Evolutionary conservation across 2,113 vertebrate species (phyloP).

Genomic region (Stegostoma tigrinum): DNA sequence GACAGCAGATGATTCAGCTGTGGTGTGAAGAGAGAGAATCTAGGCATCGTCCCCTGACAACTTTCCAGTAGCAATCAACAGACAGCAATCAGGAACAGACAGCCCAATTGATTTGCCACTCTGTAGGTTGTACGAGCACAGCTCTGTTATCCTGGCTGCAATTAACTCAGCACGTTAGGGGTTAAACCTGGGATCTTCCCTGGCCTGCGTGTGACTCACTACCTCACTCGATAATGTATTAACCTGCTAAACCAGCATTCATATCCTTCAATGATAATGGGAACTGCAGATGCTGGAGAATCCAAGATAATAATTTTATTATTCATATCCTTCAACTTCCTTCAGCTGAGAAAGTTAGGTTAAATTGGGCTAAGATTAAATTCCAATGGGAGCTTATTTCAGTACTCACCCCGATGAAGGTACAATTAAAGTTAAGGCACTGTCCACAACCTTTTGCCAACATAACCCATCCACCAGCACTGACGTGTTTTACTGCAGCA

Average conservation of each 20-base stretch:
- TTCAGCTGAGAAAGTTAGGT: too few relatives aligned
- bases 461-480: slow-evolving; percentile 51
- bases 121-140: neutral
- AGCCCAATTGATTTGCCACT: neutral
- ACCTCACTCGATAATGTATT: neutral
- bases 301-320: too few relatives aligned
- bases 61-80: neutral
- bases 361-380: neutral
- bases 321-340: neutral
- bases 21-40: neutral
- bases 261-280: neutral
- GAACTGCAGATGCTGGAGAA: too few relatives aligned
- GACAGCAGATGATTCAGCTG: neutral
- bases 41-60: neutral
- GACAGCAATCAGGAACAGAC: neutral
- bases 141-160: neutral
- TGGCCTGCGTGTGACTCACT: neutral
- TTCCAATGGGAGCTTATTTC: neutral
- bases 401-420: slow-evolving; percentile 66
- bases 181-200: neutral
- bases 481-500: slow-evolving; percentile 50
- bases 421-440: slow-evolving; percentile 83
- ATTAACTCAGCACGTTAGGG: neutral
- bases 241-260: neutral
- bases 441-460: slow-evolving; percentile 75